Evolutionary conservation across 2,888 invertebrate species (phyloP).

Genomic region (Sisyra terminalis): DNA sequence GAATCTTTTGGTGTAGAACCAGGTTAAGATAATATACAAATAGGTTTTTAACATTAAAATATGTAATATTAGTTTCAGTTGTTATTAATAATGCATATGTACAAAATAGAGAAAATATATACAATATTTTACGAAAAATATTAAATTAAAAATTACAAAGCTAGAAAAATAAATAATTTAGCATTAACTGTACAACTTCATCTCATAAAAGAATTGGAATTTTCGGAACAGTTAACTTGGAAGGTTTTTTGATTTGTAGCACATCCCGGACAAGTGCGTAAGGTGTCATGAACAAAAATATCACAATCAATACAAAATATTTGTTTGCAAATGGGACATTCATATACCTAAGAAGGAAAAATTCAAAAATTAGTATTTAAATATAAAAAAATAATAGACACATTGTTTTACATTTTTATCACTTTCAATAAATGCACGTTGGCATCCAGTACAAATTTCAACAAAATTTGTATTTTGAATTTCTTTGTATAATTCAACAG

Average conservation of each 20-base stretch:
- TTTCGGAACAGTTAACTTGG: conserved; percentile 15
- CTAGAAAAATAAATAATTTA: background rate
- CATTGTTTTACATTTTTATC: conserved; percentile 53
- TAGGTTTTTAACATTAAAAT: too few relatives aligned
- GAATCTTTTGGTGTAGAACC: too few relatives aligned
- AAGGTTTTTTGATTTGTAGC: conserved; percentile 45
- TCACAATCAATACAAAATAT: conserved; percentile 92
- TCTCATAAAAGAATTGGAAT: background rate
- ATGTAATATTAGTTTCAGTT: too few relatives aligned
- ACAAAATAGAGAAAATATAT: too few relatives aligned
- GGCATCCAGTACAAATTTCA: conserved; percentile 56
- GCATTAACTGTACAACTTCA: background rate
- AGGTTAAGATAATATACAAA: too few relatives aligned
- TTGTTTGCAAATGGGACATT: conserved; percentile 63
- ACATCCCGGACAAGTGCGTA: conserved; percentile 96
- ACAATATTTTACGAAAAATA: too few relatives aligned
- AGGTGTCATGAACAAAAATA: conserved; percentile 77
- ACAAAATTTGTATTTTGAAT: conserved; percentile 39
- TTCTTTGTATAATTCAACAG: conserved; percentile 74
- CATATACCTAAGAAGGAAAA: conserved; percentile 46
- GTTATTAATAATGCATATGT: too few relatives aligned
- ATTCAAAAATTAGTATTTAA: conserved; percentile 5
- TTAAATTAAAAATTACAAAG: background rate
- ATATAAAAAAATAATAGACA: conserved; percentile 2
- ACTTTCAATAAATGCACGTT: conserved; percentile 41